Evolutionary conservation across 2,797 vertebrate genomes (phyloP), one percentile per base, ranked within the genome.

Genomic region (Amblyopsis hoosieri): DNA sequence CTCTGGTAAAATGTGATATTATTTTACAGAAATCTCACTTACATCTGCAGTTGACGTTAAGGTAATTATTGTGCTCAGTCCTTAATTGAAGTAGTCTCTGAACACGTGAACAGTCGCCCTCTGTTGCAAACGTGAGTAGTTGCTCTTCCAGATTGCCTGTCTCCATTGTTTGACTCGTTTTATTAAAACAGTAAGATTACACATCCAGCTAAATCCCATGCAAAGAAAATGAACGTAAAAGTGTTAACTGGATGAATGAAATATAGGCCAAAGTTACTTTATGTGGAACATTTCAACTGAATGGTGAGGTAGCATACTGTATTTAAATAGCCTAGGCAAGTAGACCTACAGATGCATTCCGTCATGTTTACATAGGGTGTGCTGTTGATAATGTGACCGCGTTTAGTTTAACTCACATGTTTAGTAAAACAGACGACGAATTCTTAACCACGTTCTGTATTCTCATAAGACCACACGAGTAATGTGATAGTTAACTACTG

Each of bases 41-140:
- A 95, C 96, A 95, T 93, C 90, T 95, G 85, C 92, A 96, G 76
- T 97, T 94, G 66, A 97, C 87, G 77, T 95, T 86, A 55, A 95
- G 83, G 23, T 58, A 74, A 42, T 62, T 57, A 64, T 86, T 78
- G 46, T 82, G 87, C 71, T 85, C 86, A 29, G 71, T 71, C 79
- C 90, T 86, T 0, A 77, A 71, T 72, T 90, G 86, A 65, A 98
- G 86, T 1, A 96, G 84, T 50, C 29, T 80, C 19, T 86, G 88
- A 55, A 96, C 81, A 17, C 91, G 90, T 53, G 90, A 80, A 72
- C 66, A 52, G 0, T 90, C 87, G 64, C 96, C 96, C 60, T 94
- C 93, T 84, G 93, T 91, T 53, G 94, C 94, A 74, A 78, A 77
- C 11, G 89, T 83, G 29, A 96, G 92, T 76, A 97, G 94, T 47